phyloP scores from a whole-genome alignment of 2,113 vertebrate species.

The Lophotis ruficrista region DNA sequence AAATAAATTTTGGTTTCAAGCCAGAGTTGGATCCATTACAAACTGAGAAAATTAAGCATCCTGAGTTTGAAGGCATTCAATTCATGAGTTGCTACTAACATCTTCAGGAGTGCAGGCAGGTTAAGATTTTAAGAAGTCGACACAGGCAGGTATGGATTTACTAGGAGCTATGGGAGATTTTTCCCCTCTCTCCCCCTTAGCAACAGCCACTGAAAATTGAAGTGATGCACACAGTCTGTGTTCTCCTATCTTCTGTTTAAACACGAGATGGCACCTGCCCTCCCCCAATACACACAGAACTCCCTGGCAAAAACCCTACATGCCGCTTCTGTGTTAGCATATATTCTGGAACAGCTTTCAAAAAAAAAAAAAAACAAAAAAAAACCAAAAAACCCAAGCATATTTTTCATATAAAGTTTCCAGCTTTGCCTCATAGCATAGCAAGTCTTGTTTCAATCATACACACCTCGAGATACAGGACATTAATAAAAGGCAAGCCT shows the following conservation, averaged over 20 bases:
- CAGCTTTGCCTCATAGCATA: background rate
- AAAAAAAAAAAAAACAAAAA: background rate
- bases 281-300: background rate
- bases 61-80: background rate
- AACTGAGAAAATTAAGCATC: background rate
- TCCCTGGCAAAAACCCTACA: background rate
- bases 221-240: background rate
- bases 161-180: background rate
- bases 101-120: background rate
- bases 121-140: background rate
- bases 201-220: background rate
- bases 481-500: constrained; percentile 7
- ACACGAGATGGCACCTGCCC: background rate
- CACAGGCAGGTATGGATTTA: background rate
- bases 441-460: constrained; percentile 19
- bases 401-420: background rate
- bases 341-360: background rate
- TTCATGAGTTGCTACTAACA: background rate
- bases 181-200: background rate
- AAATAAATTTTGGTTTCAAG: background rate
- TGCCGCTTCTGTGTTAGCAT: background rate
- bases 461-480: background rate
- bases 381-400: background rate
- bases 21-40: background rate
- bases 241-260: background rate